Evolutionary conservation across 2,113 vertebrate genomes (phyloP).

Genomic region (Gyps fulvus): DNA sequence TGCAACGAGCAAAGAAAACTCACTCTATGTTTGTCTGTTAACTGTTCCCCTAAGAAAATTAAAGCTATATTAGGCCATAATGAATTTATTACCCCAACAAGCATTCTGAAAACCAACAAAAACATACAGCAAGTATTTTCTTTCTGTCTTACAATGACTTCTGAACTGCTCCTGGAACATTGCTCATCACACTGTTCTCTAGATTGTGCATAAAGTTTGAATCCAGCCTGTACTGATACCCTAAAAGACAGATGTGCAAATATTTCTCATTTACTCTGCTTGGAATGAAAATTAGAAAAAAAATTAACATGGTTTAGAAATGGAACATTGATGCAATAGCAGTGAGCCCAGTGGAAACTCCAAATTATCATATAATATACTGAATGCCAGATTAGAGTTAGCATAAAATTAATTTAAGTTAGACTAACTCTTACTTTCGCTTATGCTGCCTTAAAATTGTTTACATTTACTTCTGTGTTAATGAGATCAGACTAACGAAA

Average conservation of each 20-base stretch:
- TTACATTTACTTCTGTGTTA: not conserved
- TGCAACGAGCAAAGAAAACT: not conserved
- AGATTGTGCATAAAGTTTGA: not conserved
- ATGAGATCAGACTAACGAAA: not conserved
- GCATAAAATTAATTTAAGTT: not conserved
- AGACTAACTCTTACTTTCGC: not conserved
- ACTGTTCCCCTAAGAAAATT: not conserved
- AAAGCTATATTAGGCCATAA: not conserved
- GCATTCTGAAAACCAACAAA: not conserved
- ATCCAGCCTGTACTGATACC: not conserved
- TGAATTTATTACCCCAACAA: not conserved
- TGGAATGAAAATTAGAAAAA: not conserved
- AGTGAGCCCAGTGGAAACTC: not conserved
- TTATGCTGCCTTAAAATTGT: not conserved
- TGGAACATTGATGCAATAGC: not conserved
- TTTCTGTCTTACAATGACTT: not conserved
- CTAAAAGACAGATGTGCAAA: not conserved
- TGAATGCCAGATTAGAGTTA: not conserved
- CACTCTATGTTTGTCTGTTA: not conserved
- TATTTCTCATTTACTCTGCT: not conserved
- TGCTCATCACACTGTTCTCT: fast-evolving
- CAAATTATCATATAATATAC: not conserved
- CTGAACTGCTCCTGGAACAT: not conserved
- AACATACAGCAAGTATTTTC: not conserved
- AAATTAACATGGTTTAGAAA: not conserved